Percentiles rank a stretch among this genome's conserved stretches.
phyloP scores from a whole-genome alignment of 2,888 invertebrate species.

The Acleris literana region DNA sequence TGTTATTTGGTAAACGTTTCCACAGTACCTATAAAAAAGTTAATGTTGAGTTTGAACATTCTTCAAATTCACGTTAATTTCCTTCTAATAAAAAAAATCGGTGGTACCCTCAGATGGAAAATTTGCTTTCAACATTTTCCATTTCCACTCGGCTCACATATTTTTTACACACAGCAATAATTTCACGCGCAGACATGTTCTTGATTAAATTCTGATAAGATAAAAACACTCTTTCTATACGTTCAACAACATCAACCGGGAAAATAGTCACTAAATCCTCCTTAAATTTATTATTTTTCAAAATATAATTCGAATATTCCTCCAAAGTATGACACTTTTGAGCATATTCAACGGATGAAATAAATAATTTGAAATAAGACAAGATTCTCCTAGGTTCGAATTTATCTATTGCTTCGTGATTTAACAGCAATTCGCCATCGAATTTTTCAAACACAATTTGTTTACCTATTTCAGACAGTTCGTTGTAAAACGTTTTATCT shows the following conservation, averaged over 20 bases:
- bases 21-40: too few relatives aligned
- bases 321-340: slow-evolving; percentile 39
- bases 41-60: too few relatives aligned
- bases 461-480: slow-evolving; percentile 41
- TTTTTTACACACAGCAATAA: slow-evolving; percentile 38
- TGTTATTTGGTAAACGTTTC: too few relatives aligned
- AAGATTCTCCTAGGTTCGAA: slow-evolving; percentile 43
- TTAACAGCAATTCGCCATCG: slow-evolving; percentile 37
- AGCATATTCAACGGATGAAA: slow-evolving; percentile 37
- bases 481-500: slow-evolving; percentile 47
- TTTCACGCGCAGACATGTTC: slow-evolving; percentile 39
- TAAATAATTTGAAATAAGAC: slow-evolving; percentile 41
- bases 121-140: slow-evolving; percentile 42
- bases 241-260: slow-evolving; percentile 34
- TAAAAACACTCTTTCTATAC: slow-evolving; percentile 17
- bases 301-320: slow-evolving; percentile 41
- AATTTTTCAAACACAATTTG: slow-evolving; percentile 43
- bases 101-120: too few relatives aligned
- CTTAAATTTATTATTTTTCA: slow-evolving; percentile 38
- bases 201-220: slow-evolving; percentile 35
- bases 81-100: too few relatives aligned
- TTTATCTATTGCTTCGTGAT: slow-evolving; percentile 40
- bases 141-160: slow-evolving; percentile 40
- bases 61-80: too few relatives aligned
- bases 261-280: slow-evolving; percentile 41